These are phyloP conservation scores for Lycorma delicatula DNA, from an alignment of 1,140 invertebrate species.

Conservation along the genomic window DNA sequence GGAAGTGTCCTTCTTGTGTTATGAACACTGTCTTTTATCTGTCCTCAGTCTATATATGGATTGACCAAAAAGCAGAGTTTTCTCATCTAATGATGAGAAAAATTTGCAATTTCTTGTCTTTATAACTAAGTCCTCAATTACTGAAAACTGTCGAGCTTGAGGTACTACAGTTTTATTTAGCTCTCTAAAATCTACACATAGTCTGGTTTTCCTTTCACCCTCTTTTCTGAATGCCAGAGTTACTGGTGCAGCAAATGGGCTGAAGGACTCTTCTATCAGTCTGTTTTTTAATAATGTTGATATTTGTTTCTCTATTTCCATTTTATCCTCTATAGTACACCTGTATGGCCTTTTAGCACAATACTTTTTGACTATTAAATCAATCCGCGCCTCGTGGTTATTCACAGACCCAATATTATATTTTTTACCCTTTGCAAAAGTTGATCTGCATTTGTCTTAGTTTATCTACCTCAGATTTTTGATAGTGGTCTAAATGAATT, in stretches of 20 bases:
- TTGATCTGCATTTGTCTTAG: no score
- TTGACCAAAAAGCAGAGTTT: no score
- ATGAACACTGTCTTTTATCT: conserved; percentile 37
- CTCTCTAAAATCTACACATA: conserved; percentile 36
- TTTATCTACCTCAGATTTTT: no score
- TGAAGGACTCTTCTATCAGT: conserved; percentile 36
- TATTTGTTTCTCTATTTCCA: no score
- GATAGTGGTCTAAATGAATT: no score
- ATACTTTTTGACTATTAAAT: conserved; percentile 35
- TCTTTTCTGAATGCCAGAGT: conserved; percentile 35
- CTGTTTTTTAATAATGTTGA: conserved; percentile 35
- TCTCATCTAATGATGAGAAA: no score
- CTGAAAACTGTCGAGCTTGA: conserved; percentile 36
- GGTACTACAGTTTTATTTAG: conserved; percentile 36
- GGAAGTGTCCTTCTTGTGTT: conserved; percentile 34
- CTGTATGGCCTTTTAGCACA: no score
- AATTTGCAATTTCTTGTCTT: no score
- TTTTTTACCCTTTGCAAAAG: no score
- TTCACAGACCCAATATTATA: conserved; percentile 30
- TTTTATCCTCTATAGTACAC: no score
- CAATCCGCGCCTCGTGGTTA: conserved; percentile 30
- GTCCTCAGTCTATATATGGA: no score
- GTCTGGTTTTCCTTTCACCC: conserved; percentile 31
- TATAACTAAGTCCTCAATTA: no score
- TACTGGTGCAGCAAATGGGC: conserved; percentile 35